Base-by-base conservation (phyloP, 2,888 invertebrate genomes). In the Pyrrhia umbra region DNA sequence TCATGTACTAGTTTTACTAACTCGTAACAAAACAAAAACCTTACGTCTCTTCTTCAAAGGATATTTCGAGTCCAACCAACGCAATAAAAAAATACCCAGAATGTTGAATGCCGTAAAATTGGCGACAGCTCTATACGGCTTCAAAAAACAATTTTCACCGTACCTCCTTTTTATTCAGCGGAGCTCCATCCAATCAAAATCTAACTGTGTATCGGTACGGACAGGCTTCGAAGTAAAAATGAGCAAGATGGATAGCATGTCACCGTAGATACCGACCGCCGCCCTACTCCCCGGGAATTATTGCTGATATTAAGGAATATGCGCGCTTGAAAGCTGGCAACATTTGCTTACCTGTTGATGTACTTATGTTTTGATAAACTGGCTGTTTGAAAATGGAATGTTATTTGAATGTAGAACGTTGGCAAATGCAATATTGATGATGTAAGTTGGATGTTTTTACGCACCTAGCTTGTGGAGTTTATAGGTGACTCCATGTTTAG, bases 231-330 rank as follows among this genome's bases (percentile, higher is more conserved):
- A 66, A 80, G 82, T 79, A 85, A 87, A 89, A 89, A 88, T 89
- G 86, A 88, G 69, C 77, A 85, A 86, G 90, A 90, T 89, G 84
- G 88, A 89, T 90, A 83, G 77, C 62, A 76, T 79, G 82, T 83
- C 85, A 81, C 76, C 79, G 68, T 59, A 58, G 58, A 58, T 50
- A 69, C 39, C 52, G 62, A 58, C 52, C 58, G 58, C 56, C 37
- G 23, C 40, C 47, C 39, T 25, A 15, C 46, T 42, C 30, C n/a
- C 43, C 45, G 43, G 58, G 59, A 77, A 79, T 79, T 68, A 81
- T 75, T 73, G 64, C 54, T 59, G 62, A 63, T 60, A 59, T 65
- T 65, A 73, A 23, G 60, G 42, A 60, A 51, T 47, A 37, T 23
- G n/a, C 27, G 54, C 23, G 66, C n/a, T 40, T 55, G 21, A 50